Conservation (phyloP, 2,113 vertebrate species). For the Rhynchomys soricoides region DNA sequence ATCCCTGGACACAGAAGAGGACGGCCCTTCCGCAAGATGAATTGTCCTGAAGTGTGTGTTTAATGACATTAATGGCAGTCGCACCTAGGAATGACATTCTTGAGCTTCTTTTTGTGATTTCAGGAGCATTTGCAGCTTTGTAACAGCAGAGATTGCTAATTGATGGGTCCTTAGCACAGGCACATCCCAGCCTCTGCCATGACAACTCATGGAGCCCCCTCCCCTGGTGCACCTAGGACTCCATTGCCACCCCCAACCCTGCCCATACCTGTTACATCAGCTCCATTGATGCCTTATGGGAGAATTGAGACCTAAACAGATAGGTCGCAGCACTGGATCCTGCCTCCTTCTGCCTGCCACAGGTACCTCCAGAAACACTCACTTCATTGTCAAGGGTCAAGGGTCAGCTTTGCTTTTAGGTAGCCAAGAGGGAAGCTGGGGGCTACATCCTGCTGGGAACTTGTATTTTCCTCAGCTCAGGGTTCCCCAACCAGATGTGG, state of each 20-base stretch:
- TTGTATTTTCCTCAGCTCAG: background rate
- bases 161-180: background rate
- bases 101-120: background rate
- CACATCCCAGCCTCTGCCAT: accelerated
- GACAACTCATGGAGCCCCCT: background rate
- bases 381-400: background rate
- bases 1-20: background rate
- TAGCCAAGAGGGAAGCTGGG: background rate
- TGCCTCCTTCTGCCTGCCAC: background rate
- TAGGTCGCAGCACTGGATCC: accelerated
- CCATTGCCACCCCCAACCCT: background rate
- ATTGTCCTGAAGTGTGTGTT: background rate
- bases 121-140: accelerated
- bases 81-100: background rate
- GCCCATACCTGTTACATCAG: background rate
- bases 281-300: accelerated
- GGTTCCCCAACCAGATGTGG: accelerated
- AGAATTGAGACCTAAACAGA: accelerated
- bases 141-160: accelerated
- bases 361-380: too few species aligned
- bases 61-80: background rate
- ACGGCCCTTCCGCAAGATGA: too few species aligned
- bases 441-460: background rate
- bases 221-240: background rate
- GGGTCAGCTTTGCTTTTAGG: background rate